A percentile compares a stretch with the other conserved stretches of the same genome.
Evolutionary conservation across 2,888 invertebrate species (phyloP).

Genomic region (Esperia sulphurella): DNA sequence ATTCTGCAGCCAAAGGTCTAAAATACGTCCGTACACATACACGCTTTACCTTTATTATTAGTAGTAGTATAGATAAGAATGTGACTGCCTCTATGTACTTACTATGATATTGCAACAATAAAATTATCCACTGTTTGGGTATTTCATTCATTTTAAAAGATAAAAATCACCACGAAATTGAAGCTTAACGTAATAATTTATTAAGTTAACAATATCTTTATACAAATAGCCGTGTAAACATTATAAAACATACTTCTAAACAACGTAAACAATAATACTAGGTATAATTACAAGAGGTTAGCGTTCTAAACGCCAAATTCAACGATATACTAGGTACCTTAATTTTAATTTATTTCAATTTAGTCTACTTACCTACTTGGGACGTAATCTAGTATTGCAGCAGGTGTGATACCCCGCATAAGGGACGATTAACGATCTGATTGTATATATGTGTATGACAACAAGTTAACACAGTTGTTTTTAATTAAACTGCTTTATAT

Average conservation of each 20-base stretch:
- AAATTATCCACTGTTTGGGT: background rate
- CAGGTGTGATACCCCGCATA: slow-evolving; percentile 53
- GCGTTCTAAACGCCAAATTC: slow-evolving; percentile 75
- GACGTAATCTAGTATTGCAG: slow-evolving; percentile 78
- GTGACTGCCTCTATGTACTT: no score
- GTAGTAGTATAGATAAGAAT: background rate
- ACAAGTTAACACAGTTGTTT: slow-evolving; percentile 1
- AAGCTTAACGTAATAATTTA: slow-evolving; percentile 74
- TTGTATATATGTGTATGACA: background rate
- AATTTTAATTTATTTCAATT: slow-evolving; percentile 45
- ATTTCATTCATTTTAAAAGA: slow-evolving; percentile 1
- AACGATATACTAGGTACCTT: slow-evolving; percentile 40
- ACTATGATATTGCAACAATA: background rate
- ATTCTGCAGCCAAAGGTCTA: no score
- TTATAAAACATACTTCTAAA: slow-evolving; percentile 66
- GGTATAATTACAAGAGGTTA: slow-evolving; percentile 45
- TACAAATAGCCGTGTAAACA: slow-evolving; percentile 74
- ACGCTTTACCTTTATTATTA: background rate
- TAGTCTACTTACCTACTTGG: slow-evolving; percentile 53
- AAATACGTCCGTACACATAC: no score
- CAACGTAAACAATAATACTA: slow-evolving; percentile 56
- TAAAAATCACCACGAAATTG: slow-evolving; percentile 19
- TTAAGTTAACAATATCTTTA: slow-evolving; percentile 64
- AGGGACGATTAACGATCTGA: slow-evolving; percentile 59
- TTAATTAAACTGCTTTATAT: no score